phyloP scores from a whole-genome alignment of 2,888 invertebrate species.

The Tachina lurida region DNA sequence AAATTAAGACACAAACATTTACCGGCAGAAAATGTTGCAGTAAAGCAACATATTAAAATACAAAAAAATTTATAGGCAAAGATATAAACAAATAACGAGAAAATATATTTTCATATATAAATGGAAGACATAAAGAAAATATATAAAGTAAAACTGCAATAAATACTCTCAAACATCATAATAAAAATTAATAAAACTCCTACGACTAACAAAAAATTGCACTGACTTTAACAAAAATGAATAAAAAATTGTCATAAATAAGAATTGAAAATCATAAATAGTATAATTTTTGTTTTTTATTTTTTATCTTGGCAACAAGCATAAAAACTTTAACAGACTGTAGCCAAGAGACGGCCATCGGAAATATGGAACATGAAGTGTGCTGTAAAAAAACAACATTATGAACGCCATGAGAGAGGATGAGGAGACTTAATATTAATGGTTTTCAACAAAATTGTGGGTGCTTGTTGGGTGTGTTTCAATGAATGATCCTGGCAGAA shows the following conservation, averaged over 20 bases:
- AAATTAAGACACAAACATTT: conserved; percentile 39
- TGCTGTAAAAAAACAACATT: neutral
- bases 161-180: conserved; percentile 2
- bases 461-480: neutral
- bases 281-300: too few species aligned
- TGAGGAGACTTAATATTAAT: conserved; percentile 43
- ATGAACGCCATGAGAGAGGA: neutral
- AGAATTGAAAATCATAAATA: conserved; percentile 66
- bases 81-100: neutral
- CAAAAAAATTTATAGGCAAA: neutral
- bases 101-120: neutral
- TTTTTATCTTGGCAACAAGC: conserved; percentile 43
- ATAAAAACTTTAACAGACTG: conserved; percentile 39
- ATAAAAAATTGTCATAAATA: conserved; percentile 47
- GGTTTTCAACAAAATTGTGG: conserved; percentile 18
- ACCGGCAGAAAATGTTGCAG: neutral
- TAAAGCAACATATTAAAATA: neutral
- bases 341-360: neutral
- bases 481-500: neutral
- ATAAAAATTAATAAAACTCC: conserved; percentile 48
- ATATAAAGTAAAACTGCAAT: conserved; percentile 39
- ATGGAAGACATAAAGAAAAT: conserved; percentile 6
- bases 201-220: conserved; percentile 22
- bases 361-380: neutral
- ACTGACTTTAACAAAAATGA: conserved; percentile 35